Evolutionary conservation across 2,888 invertebrate genomes (phyloP), one percentile per base, ranked within the genome.

Genomic region (Diogma glabrata): DNA sequence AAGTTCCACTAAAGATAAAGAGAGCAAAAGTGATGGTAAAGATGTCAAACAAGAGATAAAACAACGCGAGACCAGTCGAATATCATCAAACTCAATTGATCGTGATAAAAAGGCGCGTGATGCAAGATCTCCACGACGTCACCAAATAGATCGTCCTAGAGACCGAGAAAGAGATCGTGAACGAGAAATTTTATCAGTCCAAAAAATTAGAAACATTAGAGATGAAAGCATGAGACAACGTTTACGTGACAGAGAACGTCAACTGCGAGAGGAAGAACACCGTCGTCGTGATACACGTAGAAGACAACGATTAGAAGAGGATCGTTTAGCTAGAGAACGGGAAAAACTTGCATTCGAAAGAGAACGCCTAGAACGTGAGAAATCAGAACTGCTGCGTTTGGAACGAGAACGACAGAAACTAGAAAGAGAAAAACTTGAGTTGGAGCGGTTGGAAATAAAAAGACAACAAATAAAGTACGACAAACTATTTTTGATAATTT

Each of bases 351-450:
- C 86, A 45, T 71, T 87, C 12, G 94, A 94, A 69, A 78, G 90
- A 19, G 91, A 91, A 61, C 82, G 84, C 58, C 81, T 93, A 50
- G 94, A 94, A 64, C 79, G 87, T 3, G 91, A 92, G 64, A 88
- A 88, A 68, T 84, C 86, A 14, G 91, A 93, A 63, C 67, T 92
- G 20, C 72, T 92, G 57, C 79, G 87, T 49, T 67, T 91, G 56
- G 90, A 92, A 65, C 77, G 90, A 14, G 92, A 92, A 65, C 77
- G 89, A 47, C 89, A 90, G 63, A 79, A 87, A 57, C 64, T 82
- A 55, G 84, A 84, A 62, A 71, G 86, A 14, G 87, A 87, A 60
- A 82, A 82, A 62, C 66, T 84, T 50, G 84, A 84, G 62, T 70
- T 84, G 59, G 92, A 92, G 64, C 79, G 89, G 60, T 76, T 91